phyloP scores from a whole-genome alignment of 1,140 invertebrate species.

The Leptopilina clavipes region DNA sequence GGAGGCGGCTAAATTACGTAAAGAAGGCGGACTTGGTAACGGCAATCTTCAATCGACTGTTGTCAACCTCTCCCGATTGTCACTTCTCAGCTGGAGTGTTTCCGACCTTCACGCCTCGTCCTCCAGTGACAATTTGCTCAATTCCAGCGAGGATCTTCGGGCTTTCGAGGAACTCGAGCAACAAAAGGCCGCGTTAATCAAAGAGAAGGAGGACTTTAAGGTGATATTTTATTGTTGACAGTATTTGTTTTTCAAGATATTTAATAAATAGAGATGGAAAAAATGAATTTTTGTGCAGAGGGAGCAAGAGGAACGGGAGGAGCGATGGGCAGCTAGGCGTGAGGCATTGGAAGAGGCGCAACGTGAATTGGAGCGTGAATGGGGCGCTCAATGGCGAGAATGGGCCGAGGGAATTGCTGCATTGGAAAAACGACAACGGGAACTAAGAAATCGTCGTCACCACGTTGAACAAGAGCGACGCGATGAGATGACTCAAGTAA shows the following conservation, averaged over 20 bases:
- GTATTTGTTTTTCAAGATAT: no score
- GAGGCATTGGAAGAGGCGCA: constrained; percentile 75
- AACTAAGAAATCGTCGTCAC: constrained; percentile 70
- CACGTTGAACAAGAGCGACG: constrained; percentile 73
- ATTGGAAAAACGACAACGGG: constrained; percentile 71
- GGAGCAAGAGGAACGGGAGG: constrained; percentile 74
- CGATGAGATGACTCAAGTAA: constrained; percentile 76
- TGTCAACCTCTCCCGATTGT: constrained; percentile 87
- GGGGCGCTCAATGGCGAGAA: constrained; percentile 73
- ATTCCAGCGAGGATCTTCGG: constrained; percentile 71
- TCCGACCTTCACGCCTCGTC: constrained; percentile 83
- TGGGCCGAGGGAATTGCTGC: constrained; percentile 72
- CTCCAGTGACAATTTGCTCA: constrained; percentile 82
- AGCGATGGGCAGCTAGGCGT: constrained; percentile 73
- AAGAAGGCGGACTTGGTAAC: constrained; percentile 77
- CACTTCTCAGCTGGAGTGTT: constrained; percentile 88
- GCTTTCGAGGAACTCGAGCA: constrained; percentile 72
- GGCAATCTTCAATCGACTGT: constrained; percentile 77
- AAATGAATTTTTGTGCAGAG: constrained; percentile 57
- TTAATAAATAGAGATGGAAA: background rate
- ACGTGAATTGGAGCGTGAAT: constrained; percentile 74
- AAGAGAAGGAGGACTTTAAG: constrained; percentile 73
- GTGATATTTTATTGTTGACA: constrained; percentile 58
- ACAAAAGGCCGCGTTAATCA: constrained; percentile 73
- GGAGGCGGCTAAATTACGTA: constrained; percentile 89